Evolutionary conservation across 2,797 vertebrate genomes (phyloP), one percentile per base, ranked within the genome.

Genomic region (Arnoldichthys spilopterus): DNA sequence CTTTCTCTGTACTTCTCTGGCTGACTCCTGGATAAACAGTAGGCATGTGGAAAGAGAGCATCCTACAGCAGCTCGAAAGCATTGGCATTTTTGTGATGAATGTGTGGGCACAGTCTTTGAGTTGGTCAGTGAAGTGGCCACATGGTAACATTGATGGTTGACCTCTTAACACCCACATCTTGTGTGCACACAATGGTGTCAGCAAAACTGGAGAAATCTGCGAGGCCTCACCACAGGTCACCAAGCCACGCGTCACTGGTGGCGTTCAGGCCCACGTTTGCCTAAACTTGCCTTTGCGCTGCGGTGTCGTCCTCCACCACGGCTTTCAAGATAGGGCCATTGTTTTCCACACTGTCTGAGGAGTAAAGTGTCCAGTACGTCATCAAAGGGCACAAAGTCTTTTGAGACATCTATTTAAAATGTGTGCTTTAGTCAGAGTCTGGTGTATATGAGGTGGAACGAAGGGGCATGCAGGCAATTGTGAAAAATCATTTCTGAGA

Each of bases 151-250:
- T 80, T 51, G 85, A 81, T 88, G 88, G 86, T 90, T 91, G 75
- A 90, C 86, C 89, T 90, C 86, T 49, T 82, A 74, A 88, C 87
- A 83, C 88, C 88, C 91, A 91, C 86, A 69, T 83, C 82, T 79
- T 78, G 83, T 77, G 83, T 62, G 58, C n/a, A 30, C 81, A 66
- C 61, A 37, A 79, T 73, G 16, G 85, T 85, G 54, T 76, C 71
- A 40, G 66, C 40, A 28, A 28, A 75, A 49, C 62, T 59, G 72
- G 47, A 77, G 59, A 56, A 81, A 78, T 69, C 73, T 70, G 61
- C 77, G 72, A 81, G 78, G 83, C 80, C 67, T 86, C 68, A 86
- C 78, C 67, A 69, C 84, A 85, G 81, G 74, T 83, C 67, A 22
- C 68, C 81, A 79, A 72, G 75, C 79, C 69, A 83, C 72, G 69